phyloP scores from a whole-genome alignment of 2,797 vertebrate species.

The Leptatherina wallacei region DNA sequence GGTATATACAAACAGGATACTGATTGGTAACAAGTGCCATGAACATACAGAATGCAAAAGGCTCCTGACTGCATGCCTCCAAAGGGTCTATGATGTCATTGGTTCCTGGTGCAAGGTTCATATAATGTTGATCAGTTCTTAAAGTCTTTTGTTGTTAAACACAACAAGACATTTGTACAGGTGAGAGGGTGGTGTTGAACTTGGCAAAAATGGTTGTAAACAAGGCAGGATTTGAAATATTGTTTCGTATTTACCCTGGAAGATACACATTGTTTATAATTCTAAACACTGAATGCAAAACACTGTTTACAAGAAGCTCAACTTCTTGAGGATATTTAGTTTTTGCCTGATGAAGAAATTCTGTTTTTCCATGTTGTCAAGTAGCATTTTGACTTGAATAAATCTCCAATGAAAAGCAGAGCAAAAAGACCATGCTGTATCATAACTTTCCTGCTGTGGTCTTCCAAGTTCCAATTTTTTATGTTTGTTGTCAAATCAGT shows the following conservation, averaged over 20 bases:
- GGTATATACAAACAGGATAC: not conserved
- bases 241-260: not conserved
- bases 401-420: not conserved
- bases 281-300: not conserved
- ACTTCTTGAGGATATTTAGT: no score
- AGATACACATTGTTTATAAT: no score
- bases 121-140: not conserved
- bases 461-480: no score
- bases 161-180: not conserved
- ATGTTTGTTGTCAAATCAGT: no score
- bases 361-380: not conserved
- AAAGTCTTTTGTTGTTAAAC: not conserved
- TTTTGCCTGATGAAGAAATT: not conserved
- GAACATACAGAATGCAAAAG: no score
- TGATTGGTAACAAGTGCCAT: not conserved
- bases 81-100: not conserved
- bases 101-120: not conserved
- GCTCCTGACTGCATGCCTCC: no score
- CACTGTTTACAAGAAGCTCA: no score
- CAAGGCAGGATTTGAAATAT: not conserved
- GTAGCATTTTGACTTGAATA: not conserved
- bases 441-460: not conserved
- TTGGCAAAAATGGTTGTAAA: not conserved
- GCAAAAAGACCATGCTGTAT: not conserved
- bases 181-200: not conserved